Evolutionary conservation across 1,140 invertebrate species (phyloP).

Genomic region (Notospermus geniculatus): DNA sequence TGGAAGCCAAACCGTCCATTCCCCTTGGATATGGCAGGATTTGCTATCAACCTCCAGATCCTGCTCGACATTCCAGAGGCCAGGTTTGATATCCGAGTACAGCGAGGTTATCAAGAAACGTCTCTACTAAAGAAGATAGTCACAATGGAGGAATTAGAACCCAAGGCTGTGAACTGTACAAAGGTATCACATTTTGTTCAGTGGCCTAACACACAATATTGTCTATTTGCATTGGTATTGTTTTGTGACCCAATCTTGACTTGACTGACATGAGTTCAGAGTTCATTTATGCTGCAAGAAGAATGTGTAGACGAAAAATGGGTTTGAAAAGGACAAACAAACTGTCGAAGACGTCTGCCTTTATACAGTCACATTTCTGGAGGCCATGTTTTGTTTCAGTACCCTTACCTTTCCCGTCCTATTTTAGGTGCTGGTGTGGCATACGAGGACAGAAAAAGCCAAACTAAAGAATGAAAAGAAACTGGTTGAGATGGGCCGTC

Average conservation of each 20-base stretch:
- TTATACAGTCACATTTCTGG: no score
- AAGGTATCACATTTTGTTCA: no score
- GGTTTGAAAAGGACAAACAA: no score
- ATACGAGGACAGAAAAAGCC: constrained; percentile 84
- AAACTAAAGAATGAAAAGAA: constrained; percentile 61
- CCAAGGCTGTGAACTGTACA: constrained; percentile 82
- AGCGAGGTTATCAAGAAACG: constrained; percentile 88
- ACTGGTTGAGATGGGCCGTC: constrained; percentile 36
- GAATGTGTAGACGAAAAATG: no score
- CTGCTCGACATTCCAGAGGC: constrained; percentile 75
- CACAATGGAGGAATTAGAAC: constrained; percentile 79
- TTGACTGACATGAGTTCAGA: neutral
- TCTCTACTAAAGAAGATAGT: constrained; percentile 80
- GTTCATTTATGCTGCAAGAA: no score
- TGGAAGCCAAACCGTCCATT: constrained; percentile 89
- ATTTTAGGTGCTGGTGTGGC: constrained; percentile 86
- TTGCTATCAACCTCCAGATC: constrained; percentile 85
- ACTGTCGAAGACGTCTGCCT: no score
- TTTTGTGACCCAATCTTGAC: neutral
- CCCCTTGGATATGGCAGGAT: constrained; percentile 98
- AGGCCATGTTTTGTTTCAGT: no score
- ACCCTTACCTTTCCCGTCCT: constrained; percentile 24
- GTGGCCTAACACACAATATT: no score
- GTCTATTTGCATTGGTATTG: no score
- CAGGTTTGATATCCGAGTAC: constrained; percentile 77